A percentile compares a stretch with the other conserved stretches of the same genome.
These are phyloP conservation scores for Siniperca knerii DNA, from an alignment of 2,113 vertebrate genomes.

Conservation along the genomic window DNA sequence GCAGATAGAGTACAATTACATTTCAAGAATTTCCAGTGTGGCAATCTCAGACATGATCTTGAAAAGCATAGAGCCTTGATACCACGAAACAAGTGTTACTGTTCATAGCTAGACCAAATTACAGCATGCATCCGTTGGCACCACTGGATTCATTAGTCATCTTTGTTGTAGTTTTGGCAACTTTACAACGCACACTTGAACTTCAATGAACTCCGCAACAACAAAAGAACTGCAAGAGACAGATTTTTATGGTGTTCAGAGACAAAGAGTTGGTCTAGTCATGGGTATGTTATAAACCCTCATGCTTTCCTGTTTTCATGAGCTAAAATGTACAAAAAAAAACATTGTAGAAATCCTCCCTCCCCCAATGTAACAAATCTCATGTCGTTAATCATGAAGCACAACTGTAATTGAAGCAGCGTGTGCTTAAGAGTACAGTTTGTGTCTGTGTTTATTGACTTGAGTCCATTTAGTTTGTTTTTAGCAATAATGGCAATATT, in stretches of 20 bases:
- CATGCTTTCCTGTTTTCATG: slow-evolving; percentile 44
- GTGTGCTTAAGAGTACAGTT: not conserved
- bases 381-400: slow-evolving; percentile 18
- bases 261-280: slow-evolving; percentile 31
- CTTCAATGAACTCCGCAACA: slow-evolving; percentile 44
- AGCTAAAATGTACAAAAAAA: slow-evolving; percentile 50
- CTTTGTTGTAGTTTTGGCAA: slow-evolving; percentile 34
- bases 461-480: slow-evolving; percentile 12
- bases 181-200: slow-evolving; percentile 43
- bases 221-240: slow-evolving; percentile 34
- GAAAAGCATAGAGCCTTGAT: slow-evolving; percentile 5
- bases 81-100: slow-evolving; percentile 27
- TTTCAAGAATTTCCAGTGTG: slow-evolving; percentile 27
- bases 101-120: slow-evolving; percentile 31
- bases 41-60: slow-evolving; percentile 37
- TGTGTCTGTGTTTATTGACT: slow-evolving; percentile 16
- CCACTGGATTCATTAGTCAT: slow-evolving; percentile 42
- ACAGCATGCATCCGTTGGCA: slow-evolving; percentile 32
- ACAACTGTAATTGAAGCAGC: slow-evolving; percentile 14
- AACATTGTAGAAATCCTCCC: slow-evolving; percentile 12
- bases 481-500: slow-evolving; percentile 36
- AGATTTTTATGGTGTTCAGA: slow-evolving; percentile 37
- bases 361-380: not conserved
- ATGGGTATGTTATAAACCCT: slow-evolving; percentile 4
- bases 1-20: slow-evolving; percentile 29